Base-by-base conservation (phyloP, 2,113 vertebrate species). In the Rhegmatorhina hoffmannsi region DNA sequence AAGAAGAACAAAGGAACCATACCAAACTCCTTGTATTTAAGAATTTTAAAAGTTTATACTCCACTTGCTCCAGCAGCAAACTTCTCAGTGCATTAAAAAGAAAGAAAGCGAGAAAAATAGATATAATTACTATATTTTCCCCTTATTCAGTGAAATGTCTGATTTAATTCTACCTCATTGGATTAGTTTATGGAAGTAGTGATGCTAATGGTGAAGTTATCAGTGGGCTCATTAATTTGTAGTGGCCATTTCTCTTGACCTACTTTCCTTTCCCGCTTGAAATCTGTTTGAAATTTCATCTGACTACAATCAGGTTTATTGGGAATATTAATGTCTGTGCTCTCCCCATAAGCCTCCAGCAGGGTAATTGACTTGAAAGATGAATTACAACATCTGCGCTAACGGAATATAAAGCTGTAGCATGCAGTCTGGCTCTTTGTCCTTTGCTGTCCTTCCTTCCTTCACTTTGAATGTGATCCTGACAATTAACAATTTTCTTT, bases 291-390 rank as follows among this genome's bases (percentile, higher is more conserved):
- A 92, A 92, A 84, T 91, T 83, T 92, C 83, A 94, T 84, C 69
- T 90, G 55, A 86, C 87, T 96, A 86, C 74, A 89, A 86, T 95
- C 53, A 77, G 33, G 14, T 90, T 97, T 96, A 96, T 83, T 92
- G 82, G 89, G 93, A 97, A 95, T 96, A 96, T 91, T 95, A 95
- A 92, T 89, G 76, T 86, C 44, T 74, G 15, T 85, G 52, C 84
- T 89, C 70, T 93, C 82, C 50, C 64, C 73, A 60, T 77, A 95
- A 97, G 90, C 66, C 84, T 96, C 75, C 58, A 95, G 66, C 70
- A 89, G 77, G 47, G 66, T 95, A 95, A 96, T 83, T 92, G 93
- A 95, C 84, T 89, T 79, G 36, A 95, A 90, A 93, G 81, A 94
- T 95, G 67, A 96, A 94, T 95, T 88, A 84, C 31, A 68, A 78